phyloP scores from a whole-genome alignment of 2,113 vertebrate genomes.

The Ochotona princeps region DNA sequence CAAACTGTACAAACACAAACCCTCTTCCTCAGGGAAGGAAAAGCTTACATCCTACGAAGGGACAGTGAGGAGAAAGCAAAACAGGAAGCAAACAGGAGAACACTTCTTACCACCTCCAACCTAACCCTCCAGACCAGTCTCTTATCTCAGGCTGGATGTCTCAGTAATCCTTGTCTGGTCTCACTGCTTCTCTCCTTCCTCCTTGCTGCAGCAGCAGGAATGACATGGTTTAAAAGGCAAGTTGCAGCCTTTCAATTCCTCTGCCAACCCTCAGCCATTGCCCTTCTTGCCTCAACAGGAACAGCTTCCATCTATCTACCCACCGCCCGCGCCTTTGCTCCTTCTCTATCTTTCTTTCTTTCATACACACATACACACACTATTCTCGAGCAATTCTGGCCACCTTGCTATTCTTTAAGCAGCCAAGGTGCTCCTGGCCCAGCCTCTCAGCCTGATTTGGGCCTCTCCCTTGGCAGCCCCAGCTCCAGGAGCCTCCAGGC shows the following conservation, averaged over 20 bases:
- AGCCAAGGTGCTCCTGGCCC: background rate
- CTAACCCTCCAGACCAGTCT: background rate
- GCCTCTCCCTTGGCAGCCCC: background rate
- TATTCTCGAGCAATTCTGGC: background rate
- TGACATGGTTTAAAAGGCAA: background rate
- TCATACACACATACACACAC: background rate
- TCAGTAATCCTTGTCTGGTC: background rate
- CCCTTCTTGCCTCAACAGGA: background rate
- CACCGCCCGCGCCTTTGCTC: background rate
- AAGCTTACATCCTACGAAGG: background rate
- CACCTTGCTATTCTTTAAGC: background rate
- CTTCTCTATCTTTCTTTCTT: background rate
- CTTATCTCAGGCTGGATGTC: background rate
- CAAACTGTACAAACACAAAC: background rate
- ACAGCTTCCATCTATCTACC: too few relatives aligned
- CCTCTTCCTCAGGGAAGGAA: background rate
- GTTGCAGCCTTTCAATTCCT: background rate
- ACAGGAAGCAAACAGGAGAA: background rate
- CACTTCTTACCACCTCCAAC: background rate
- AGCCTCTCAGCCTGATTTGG: background rate
- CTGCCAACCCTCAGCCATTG: background rate
- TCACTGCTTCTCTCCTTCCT: background rate
- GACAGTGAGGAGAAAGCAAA: background rate
- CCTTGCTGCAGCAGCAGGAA: background rate
- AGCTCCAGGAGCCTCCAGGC: background rate